Base-by-base conservation (phyloP, 2,888 invertebrate genomes). In the Diploptera punctata region DNA sequence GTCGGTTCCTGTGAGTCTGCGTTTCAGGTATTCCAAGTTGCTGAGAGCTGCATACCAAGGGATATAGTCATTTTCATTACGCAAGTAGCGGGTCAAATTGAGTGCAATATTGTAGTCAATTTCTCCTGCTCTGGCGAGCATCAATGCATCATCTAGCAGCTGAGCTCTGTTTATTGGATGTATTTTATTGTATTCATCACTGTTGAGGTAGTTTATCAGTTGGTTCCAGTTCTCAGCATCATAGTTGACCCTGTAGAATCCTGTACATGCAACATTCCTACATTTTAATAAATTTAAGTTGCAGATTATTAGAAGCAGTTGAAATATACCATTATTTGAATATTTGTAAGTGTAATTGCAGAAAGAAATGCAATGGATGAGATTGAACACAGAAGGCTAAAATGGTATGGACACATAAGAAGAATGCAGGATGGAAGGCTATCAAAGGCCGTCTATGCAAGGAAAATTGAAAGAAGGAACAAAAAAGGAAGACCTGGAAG, bases 201-300 rank as follows among this genome's bases (percentile, higher is more conserved):
- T 33, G 19, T 67, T 57, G 67, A 74, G 49, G 18, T 72, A 52
- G 13, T 44, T 82, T 9, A 88, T 89, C 0, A 95, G 85, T 78
- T 90, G 80, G 62, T 87, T 82, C 93, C 93, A 93, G 80, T 93
- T 93, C 9, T 81, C 81, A 16, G 80, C 79, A 77, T 93, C 92
- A 79, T 93, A 93, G 81, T 92, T 92, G 1, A 93, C 91, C 67
- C 92, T 86, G 78, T 91, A 93, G 78, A 87, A 90, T 57, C 89
- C 90, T 89, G 80, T 3, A 77, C 5, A 24, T n/a, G n/a, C n/a
- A n/a, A n/a, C n/a, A n/a, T n/a, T n/a, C n/a, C n/a, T n/a, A n/a
- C n/a, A n/a, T n/a, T n/a, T n/a, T n/a, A n/a, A n/a, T n/a, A n/a
- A n/a, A n/a, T n/a, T n/a, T n/a, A n/a, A n/a, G n/a, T n/a, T n/a